Conservation (phyloP, 1,140 invertebrate genomes). For the Caenorhabditis brenneri region DNA sequence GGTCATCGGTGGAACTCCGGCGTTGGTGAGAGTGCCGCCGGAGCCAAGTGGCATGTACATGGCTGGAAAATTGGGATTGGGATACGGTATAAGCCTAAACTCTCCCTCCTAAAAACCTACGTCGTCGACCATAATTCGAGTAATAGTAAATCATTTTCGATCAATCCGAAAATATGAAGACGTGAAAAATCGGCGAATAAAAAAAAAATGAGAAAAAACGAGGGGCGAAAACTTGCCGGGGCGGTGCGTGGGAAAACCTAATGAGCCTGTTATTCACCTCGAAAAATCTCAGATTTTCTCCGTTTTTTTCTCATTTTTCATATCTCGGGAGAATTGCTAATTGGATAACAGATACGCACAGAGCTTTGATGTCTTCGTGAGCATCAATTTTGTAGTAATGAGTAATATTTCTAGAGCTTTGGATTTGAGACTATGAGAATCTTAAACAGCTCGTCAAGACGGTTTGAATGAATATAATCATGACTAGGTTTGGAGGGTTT, state of each 20-base stretch:
- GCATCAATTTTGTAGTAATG: no score
- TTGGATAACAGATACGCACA: no score
- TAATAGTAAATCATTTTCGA: background rate
- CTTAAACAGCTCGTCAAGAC: no score
- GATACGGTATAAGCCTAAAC: no score
- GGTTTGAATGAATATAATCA: no score
- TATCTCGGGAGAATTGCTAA: background rate
- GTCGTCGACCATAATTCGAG: background rate
- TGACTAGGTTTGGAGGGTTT: no score
- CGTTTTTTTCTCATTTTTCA: background rate
- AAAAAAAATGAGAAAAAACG: background rate
- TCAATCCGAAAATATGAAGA: background rate
- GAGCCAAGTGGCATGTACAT: background rate
- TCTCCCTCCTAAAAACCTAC: background rate
- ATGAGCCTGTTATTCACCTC: background rate
- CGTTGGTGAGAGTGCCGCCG: background rate
- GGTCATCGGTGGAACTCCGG: background rate
- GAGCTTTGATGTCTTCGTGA: no score
- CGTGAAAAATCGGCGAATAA: background rate
- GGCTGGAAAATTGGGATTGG: background rate
- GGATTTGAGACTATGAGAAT: no score
- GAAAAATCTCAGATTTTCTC: background rate
- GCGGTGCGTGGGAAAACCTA: conserved; percentile 13
- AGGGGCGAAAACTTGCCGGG: background rate
- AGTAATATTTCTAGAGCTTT: no score